Conservation (phyloP, 2,797 vertebrate species). For the Hydrophis major region DNA sequence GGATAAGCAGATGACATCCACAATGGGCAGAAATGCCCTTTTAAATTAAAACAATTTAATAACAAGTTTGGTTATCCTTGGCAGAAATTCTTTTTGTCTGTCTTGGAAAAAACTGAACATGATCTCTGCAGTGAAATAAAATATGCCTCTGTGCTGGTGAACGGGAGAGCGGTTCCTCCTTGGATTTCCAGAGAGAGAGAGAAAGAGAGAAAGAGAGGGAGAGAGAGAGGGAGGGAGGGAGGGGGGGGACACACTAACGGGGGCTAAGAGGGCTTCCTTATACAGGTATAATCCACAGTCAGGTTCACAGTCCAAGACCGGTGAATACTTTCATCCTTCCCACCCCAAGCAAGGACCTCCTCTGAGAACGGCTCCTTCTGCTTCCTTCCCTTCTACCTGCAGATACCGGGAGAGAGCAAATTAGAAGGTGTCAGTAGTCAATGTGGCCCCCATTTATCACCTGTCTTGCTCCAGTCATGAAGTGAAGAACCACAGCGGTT, state of each 20-base stretch:
- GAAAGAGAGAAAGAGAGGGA: rapidly evolving
- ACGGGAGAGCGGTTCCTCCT: neutral
- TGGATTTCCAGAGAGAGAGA: neutral
- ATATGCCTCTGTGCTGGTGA: neutral
- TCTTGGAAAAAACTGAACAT: neutral
- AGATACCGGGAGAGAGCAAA: no score
- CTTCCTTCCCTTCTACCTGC: no score
- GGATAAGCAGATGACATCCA: neutral
- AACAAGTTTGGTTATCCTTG: neutral
- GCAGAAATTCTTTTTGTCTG: neutral
- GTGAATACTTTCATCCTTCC: no score
- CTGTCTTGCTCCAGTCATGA: no score
- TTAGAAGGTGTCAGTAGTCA: no score
- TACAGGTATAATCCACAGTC: no score
- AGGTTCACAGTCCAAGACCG: no score
- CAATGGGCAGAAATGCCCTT: neutral
- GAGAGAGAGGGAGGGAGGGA: no score
- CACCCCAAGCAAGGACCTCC: no score
- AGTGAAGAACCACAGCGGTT: no score
- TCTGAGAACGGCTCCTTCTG: no score
- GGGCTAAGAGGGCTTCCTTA: neutral
- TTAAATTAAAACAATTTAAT: neutral
- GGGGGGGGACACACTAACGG: neutral
- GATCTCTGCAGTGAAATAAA: neutral
- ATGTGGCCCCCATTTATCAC: no score